Conservation (phyloP, 2,888 invertebrate species). For the Papilio demoleus region DNA sequence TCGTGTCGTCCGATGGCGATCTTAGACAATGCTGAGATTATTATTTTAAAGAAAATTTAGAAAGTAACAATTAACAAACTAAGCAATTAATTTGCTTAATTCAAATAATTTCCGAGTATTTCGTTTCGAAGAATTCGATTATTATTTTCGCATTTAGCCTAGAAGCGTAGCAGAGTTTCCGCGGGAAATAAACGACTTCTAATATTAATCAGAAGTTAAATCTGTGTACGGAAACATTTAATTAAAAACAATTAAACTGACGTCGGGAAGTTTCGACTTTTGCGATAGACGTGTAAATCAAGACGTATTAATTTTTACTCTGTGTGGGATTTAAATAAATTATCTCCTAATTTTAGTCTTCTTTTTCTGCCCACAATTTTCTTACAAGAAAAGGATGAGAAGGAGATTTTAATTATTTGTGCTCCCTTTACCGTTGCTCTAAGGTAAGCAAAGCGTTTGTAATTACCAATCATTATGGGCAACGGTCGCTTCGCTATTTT, state of each 20-base stretch:
- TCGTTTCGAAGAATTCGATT: constrained; percentile 1
- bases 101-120: not conserved
- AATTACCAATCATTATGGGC: too few species aligned
- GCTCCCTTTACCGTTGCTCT: too few species aligned
- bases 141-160: constrained; percentile 14
- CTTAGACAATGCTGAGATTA: too few species aligned
- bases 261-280: not conserved
- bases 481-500: too few species aligned
- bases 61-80: not conserved
- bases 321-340: not conserved
- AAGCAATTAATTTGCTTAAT: not conserved
- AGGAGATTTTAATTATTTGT: too few species aligned
- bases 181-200: constrained; percentile 9
- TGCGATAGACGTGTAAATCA: constrained; percentile 5
- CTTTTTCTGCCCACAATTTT: too few species aligned
- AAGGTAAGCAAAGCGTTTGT: too few species aligned
- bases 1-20: too few species aligned
- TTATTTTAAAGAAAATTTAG: too few species aligned
- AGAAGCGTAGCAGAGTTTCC: not conserved
- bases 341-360: too few species aligned
- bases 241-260: constrained; percentile 20
- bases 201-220: constrained; percentile 22
- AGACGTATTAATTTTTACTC: not conserved
- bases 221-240: constrained; percentile 18
- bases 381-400: too few species aligned